Base-by-base conservation (phyloP, 2,113 vertebrate genomes). In the Orientallactaga bullata region DNA sequence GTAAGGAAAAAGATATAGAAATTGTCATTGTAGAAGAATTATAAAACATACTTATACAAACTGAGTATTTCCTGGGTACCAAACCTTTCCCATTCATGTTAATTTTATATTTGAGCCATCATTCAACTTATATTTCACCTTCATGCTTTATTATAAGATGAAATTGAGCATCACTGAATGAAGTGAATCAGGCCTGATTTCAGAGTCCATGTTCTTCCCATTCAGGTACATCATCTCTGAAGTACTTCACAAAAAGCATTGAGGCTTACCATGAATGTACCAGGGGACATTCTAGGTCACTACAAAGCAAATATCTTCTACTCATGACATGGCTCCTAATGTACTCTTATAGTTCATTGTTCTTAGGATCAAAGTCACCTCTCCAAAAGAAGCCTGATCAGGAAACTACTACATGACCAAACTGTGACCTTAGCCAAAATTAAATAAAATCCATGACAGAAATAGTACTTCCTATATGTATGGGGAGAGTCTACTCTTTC, bases 261-360 rank as follows among this genome's bases (percentile, higher is more conserved):
- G 16, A 30, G 32, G 28, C 20, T 42, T 60, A 39, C 1, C 3
- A 30, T 13, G 15, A 0, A 20, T 3, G 3, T 7, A 7, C 20
- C 17, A 24, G n/a, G 7, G 26, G 13, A 84, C 13, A n/a, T 12
- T 7, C 8, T 7, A 21, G 32, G 55, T 74, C 30, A 35, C 13
- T 21, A 11, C 47, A 47, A 63, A 80, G 47, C 69, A 35, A 39
- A 42, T 15, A 5, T 42, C 18, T 71, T 37, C 26, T 13, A 23
- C 55, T 17, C 7, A 5, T 2, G 1, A 5, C 35, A 5, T 47
- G 76, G 15, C 3, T 63, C 13, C 4, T n/a, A 1, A 47, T n/a
- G 32, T 9, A 0, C 13, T 16, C 13, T 42, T 6, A 4, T 8
- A 26, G 61, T 42, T n/a, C 17, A 3, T 35, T 82, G 3, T 60